Conservation (phyloP, 2,888 invertebrate genomes). For the Harpagoxenus sublaevis region DNA sequence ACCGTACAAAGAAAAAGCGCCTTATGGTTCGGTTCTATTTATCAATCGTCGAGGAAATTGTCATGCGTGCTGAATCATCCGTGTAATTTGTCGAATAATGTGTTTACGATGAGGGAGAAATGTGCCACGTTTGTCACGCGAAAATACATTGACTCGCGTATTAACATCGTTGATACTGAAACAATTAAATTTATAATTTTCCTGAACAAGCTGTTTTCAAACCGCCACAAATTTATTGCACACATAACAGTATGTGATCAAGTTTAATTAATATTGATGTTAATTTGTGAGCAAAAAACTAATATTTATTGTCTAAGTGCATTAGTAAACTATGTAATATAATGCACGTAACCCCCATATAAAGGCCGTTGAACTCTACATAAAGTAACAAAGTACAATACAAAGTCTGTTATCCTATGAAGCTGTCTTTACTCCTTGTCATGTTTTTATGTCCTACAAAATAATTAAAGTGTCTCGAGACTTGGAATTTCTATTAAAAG, state of each 20-base stretch:
- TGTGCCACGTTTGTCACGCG: conserved; percentile 9
- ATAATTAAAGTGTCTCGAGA: conserved; percentile 11
- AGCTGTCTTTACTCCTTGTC: neutral
- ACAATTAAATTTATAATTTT: conserved; percentile 34
- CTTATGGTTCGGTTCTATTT: conserved; percentile 25
- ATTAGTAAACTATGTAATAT: neutral
- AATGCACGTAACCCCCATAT: neutral
- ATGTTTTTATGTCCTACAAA: neutral
- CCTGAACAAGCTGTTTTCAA: conserved; percentile 3
- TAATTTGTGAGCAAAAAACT: conserved; percentile 3
- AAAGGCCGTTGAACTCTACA: neutral
- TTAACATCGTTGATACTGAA: conserved; percentile 22
- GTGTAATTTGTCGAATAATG: conserved; percentile 53
- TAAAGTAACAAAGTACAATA: neutral
- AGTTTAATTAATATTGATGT: conserved; percentile 14
- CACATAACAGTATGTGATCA: neutral
- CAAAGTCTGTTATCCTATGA: neutral
- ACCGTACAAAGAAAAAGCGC: conserved; percentile 37
- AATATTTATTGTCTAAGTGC: neutral
- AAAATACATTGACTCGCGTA: conserved; percentile 19
- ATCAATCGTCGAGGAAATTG: conserved; percentile 19
- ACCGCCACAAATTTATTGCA: conserved; percentile 17
- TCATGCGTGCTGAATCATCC: conserved; percentile 56
- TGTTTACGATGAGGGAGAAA: conserved; percentile 37
- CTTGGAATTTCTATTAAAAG: conserved; percentile 26